Percentiles rank a stretch among this genome's conserved stretches.
These are phyloP conservation scores for Micropoecilia bifurca DNA, from an alignment of 2,797 vertebrate species.

Conservation along the genomic window DNA sequence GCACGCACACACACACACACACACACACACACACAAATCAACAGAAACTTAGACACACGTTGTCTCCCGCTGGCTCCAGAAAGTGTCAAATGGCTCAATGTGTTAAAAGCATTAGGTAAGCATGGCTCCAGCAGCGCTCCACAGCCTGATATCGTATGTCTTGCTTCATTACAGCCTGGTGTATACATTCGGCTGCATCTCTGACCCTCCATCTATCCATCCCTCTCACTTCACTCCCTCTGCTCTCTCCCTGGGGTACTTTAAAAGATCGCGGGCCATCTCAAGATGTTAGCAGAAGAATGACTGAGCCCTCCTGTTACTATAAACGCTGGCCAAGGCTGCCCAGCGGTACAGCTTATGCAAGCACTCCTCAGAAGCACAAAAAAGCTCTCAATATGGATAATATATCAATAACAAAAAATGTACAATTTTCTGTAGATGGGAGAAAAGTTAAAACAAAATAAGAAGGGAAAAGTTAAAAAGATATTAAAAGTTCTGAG, in stretches of 20 bases:
- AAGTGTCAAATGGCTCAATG: conserved; percentile 81
- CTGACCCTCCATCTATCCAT: conserved; percentile 69
- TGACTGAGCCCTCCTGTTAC: conserved; percentile 67
- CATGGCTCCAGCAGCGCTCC: conserved; percentile 79
- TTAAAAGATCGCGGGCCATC: conserved; percentile 67
- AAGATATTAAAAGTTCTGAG: conserved; percentile 61
- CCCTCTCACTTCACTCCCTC: conserved; percentile 34
- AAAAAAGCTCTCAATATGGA: conserved; percentile 1
- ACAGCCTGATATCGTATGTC: conserved; percentile 79
- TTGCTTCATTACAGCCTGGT: conserved; percentile 81
- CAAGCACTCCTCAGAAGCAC: conserved; percentile 43
- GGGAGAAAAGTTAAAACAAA: conserved; percentile 28
- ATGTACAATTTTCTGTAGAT: conserved; percentile 28
- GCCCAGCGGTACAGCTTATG: conserved; percentile 36
- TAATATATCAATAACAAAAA: conserved; percentile 7
- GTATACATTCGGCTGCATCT: conserved; percentile 78
- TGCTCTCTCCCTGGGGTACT: conserved; percentile 59
- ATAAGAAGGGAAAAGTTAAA: conserved; percentile 29
- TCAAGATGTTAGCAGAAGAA: conserved; percentile 72
- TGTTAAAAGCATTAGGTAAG: conserved; percentile 87
- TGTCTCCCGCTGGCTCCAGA: conserved; percentile 63
- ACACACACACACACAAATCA: conserved; percentile 8
- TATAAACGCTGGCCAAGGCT: conserved; percentile 51
- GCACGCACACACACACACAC: neutral
- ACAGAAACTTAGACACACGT: conserved; percentile 12